phyloP scores from a whole-genome alignment of 2,113 vertebrate genomes.

The Amphiprion ocellaris region DNA sequence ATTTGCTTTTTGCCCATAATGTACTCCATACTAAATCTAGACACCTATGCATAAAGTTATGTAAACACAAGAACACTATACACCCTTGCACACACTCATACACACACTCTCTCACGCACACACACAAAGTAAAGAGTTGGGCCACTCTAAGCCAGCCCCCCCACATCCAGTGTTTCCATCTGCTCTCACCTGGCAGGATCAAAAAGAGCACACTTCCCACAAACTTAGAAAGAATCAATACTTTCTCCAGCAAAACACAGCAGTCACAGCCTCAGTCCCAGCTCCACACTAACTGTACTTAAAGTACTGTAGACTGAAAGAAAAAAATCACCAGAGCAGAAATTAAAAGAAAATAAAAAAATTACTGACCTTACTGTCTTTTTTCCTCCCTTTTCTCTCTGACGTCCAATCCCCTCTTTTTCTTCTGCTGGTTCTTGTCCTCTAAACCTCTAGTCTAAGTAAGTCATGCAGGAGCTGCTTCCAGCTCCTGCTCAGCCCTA shows the following conservation, averaged over 20 bases:
- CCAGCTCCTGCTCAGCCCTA: slow-evolving; percentile 80
- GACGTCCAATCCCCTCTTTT: slow-evolving; percentile 82
- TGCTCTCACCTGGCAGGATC: slow-evolving; percentile 84
- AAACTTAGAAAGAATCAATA: slow-evolving; percentile 88
- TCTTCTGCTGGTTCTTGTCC: slow-evolving; percentile 80
- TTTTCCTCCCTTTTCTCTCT: slow-evolving; percentile 70
- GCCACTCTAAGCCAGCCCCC: slow-evolving; percentile 67
- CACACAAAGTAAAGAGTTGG: slow-evolving; percentile 64
- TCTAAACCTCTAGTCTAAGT: slow-evolving; percentile 80
- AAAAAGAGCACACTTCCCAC: slow-evolving; percentile 84
- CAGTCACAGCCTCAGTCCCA: slow-evolving; percentile 71
- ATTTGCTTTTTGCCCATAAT: slow-evolving; percentile 15
- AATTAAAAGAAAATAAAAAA: slow-evolving; percentile 72
- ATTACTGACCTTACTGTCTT: slow-evolving; percentile 87
- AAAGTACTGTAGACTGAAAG: slow-evolving; percentile 66
- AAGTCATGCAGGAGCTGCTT: slow-evolving; percentile 81
- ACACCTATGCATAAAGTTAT: slow-evolving; percentile 50
- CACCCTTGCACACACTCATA: slow-evolving; percentile 25
- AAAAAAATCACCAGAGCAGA: slow-evolving; percentile 68
- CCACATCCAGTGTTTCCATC: slow-evolving; percentile 73
- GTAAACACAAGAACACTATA: slow-evolving; percentile 44
- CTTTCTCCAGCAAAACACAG: slow-evolving; percentile 80
- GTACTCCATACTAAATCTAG: slow-evolving; percentile 31
- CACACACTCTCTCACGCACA: slow-evolving; percentile 29
- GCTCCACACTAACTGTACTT: slow-evolving; percentile 69